These are phyloP conservation scores for Pseudobourletiella spinata DNA, from an alignment of 1,140 invertebrate species.

Conservation along the genomic window DNA sequence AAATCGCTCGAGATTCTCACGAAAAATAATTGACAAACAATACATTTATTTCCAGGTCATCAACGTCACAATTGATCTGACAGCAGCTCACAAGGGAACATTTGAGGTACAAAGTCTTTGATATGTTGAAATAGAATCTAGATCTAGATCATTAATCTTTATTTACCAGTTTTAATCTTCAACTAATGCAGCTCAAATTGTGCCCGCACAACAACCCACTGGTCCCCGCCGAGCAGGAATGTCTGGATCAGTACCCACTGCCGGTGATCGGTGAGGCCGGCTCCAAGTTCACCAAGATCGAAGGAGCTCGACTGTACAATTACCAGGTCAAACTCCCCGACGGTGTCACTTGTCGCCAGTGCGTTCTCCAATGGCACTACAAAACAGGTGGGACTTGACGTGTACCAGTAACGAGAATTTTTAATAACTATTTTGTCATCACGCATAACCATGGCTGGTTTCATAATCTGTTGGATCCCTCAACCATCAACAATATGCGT, in stretches of 20 bases:
- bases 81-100: slow-evolving; percentile 42
- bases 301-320: slow-evolving; percentile 28
- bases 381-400: slow-evolving; percentile 39
- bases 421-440: no score
- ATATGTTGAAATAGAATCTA: background rate
- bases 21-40: background rate
- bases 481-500: no score
- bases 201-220: slow-evolving; percentile 42
- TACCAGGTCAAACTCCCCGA: slow-evolving; percentile 35
- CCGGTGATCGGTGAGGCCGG: slow-evolving; percentile 32
- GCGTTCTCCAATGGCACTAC: slow-evolving; percentile 39
- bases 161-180: background rate
- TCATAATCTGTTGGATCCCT: no score
- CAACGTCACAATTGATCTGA: slow-evolving; percentile 37
- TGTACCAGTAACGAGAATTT: no score
- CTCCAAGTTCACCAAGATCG: slow-evolving; percentile 22
- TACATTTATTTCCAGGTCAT: slow-evolving; percentile 12
- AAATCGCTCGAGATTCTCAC: no score
- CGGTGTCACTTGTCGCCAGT: slow-evolving; percentile 38
- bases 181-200: slow-evolving; percentile 41
- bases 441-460: no score
- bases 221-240: slow-evolving; percentile 37
- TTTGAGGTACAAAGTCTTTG: slow-evolving; percentile 29
- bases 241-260: slow-evolving; percentile 39
- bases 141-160: background rate